phyloP scores from a whole-genome alignment of 92 coral and sea anemone genomes.

The Actinostola sp. region DNA sequence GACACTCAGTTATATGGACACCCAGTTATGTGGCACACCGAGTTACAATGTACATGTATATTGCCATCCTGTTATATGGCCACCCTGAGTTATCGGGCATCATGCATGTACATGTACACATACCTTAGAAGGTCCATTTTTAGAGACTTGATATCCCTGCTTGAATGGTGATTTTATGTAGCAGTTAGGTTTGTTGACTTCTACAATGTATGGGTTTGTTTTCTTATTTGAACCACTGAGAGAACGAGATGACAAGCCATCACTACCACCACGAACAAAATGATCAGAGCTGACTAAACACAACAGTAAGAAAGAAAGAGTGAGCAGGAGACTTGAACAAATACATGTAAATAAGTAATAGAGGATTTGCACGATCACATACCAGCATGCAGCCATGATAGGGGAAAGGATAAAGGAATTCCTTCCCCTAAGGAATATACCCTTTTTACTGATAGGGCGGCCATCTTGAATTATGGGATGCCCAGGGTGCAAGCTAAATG shows the following conservation, averaged over 20 bases:
- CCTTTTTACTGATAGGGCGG: too few species aligned
- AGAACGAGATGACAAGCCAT: neutral
- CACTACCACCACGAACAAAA: neutral
- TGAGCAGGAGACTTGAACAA: neutral
- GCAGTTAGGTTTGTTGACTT: constrained; percentile 57
- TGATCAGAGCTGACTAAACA: neutral
- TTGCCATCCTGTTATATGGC: too few species aligned
- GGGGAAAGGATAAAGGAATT: too few species aligned
- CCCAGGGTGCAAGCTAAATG: too few species aligned
- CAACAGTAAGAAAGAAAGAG: neutral
- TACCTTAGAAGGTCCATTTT: constrained; percentile 57
- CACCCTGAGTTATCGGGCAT: too few species aligned
- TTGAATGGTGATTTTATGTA: constrained; percentile 78
- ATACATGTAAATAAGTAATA: neutral
- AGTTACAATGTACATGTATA: too few species aligned
- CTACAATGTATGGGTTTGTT: constrained; percentile 35
- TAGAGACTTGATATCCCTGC: constrained; percentile 71
- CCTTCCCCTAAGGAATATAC: too few species aligned
- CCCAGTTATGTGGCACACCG: too few species aligned
- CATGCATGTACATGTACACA: neutral
- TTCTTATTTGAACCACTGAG: constrained; percentile 21
- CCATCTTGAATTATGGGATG: too few species aligned
- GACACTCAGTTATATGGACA: too few species aligned
- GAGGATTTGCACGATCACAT: too few species aligned
- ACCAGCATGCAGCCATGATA: too few species aligned